Evolutionary conservation across 2,888 invertebrate genomes (phyloP), one percentile per base, ranked within the genome.

Genomic region (Notocelia uddmanniana): DNA sequence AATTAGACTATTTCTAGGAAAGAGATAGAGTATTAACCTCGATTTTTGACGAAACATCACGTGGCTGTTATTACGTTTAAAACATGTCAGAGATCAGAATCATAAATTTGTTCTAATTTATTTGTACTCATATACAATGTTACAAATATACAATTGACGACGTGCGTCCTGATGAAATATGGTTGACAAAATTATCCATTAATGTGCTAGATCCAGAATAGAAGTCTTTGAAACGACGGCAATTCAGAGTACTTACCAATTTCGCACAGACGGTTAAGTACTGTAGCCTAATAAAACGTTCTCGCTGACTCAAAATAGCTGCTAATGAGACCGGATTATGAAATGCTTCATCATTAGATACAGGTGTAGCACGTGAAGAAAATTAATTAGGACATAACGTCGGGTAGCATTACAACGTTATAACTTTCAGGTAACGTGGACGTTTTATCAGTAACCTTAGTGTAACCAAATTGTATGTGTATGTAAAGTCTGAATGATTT

Each of bases 1-100:
- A 85, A 88, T 86, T 84, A 62, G 77, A 76, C 74, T 77, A 79
- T 84, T 80, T 82, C 77, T 76, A 76, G 78, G 78, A 83, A 81
- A 80, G 62, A 76, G 74, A 81, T 79, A 58, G 68, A 26, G 11
- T 3, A 52, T 45, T 58, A 66, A 72, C 50, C 73, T 66, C 68
- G 69, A 67, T 37, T 50, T 74, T 73, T 69, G 74, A 75, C 58
- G 71, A 55, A 50, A 73, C 52, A 59, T 60, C 63, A 73, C 60
- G 55, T 60, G 54, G 68, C 66, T 59, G 26, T 52, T 59, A 9
- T 21, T 64, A 45, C 31, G 68, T 23, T 52, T 41, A 9, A 48
- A 37, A 57, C 62, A 64, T 58, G 57, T 67, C 55, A 52, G 58
- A 71, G 37, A 63, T 21, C 19, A 19, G 23, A 58, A 63, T 70